Conservation (phyloP, 2,113 vertebrate species). For the Camelus dromedarius region DNA sequence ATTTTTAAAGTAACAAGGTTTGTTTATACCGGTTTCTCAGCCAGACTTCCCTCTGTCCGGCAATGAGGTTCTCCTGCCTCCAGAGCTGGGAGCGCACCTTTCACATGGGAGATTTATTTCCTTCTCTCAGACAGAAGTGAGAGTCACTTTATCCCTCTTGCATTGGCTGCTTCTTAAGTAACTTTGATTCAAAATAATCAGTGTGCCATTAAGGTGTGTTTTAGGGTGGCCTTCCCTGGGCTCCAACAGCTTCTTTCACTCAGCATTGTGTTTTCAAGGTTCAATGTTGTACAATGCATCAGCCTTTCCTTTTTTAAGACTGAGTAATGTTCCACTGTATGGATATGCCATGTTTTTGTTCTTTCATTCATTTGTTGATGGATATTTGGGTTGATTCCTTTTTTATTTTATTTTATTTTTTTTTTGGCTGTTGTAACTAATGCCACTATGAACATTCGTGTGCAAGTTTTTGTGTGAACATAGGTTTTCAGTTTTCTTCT, state of each 20-base stretch:
- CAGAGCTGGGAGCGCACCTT: not conserved
- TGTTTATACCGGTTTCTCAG: not conserved
- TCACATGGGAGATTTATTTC: not conserved
- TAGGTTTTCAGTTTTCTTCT: not conserved
- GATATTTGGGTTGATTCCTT: not conserved
- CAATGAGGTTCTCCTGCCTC: not conserved
- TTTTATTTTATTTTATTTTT: not conserved
- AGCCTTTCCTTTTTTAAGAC: not conserved
- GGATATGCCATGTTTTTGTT: not conserved
- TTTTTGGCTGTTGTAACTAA: not conserved
- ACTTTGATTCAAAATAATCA: not conserved
- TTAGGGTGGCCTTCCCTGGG: not conserved
- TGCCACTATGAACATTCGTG: not conserved
- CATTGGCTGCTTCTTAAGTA: not conserved
- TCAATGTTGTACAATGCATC: accelerated
- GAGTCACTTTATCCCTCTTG: not conserved
- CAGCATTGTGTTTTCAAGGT: not conserved
- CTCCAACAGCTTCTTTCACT: not conserved
- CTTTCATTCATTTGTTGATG: not conserved
- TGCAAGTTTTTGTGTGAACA: not conserved
- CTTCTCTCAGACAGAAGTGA: not conserved
- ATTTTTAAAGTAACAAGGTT: not conserved
- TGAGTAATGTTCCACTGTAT: not conserved
- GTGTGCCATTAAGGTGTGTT: not conserved
- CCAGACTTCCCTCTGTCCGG: not conserved